phyloP scores from a whole-genome alignment of 2,113 vertebrate species.

The Pyxicephalus adspersus region DNA sequence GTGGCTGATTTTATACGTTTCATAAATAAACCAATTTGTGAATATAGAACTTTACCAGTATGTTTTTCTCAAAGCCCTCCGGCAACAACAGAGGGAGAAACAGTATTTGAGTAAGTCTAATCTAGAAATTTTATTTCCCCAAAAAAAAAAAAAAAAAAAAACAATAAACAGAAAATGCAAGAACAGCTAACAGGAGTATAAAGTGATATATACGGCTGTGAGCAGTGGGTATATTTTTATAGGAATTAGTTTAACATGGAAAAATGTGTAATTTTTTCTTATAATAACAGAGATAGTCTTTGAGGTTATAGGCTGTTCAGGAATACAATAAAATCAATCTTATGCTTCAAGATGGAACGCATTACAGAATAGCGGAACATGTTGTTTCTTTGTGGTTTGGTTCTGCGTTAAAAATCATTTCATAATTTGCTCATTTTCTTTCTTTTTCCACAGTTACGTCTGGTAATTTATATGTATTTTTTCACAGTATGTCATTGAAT shows the following conservation, averaged over 20 bases:
- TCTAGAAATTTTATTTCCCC: neutral
- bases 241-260: slow-evolving; percentile 7
- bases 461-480: neutral
- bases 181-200: neutral
- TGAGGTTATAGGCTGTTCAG: slow-evolving; percentile 17
- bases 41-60: slow-evolving; percentile 3
- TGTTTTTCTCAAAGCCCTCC: neutral
- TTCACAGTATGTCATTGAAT: neutral
- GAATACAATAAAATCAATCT: slow-evolving; percentile 40
- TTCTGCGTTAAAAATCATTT: neutral
- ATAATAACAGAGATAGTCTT: neutral
- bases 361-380: slow-evolving; percentile 5
- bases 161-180: neutral
- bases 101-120: neutral
- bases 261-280: neutral
- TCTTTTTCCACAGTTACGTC: neutral
- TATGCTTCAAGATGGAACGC: slow-evolving; percentile 1
- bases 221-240: neutral
- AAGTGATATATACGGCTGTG: slow-evolving; percentile 26
- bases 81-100: neutral
- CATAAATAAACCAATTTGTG: slow-evolving; percentile 23
- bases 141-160: neutral
- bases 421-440: neutral
- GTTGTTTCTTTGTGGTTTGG: neutral
- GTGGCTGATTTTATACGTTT: neutral